Evolutionary conservation across 2,888 invertebrate species (phyloP).

Genomic region (Vannuccia rotundouncinata): DNA sequence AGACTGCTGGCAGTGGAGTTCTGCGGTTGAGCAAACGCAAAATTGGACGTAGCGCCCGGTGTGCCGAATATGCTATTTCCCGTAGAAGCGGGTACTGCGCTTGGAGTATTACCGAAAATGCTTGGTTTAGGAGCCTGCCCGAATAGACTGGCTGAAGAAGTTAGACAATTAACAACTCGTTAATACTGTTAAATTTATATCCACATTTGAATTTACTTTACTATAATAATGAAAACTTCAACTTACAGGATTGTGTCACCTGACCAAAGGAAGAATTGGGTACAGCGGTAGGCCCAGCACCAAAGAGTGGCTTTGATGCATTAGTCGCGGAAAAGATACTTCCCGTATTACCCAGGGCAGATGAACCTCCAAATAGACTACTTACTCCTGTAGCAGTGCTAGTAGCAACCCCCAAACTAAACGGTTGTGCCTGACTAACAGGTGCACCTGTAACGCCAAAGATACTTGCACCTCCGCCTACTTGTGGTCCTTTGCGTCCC

Average conservation of each 20-base stretch:
- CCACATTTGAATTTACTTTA: too few species aligned
- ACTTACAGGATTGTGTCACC: neutral
- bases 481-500: slow-evolving; percentile 70
- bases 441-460: slow-evolving; percentile 46
- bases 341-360: slow-evolving; percentile 47
- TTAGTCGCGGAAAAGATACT: slow-evolving; percentile 44
- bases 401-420: neutral
- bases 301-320: slow-evolving; percentile 40
- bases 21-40: neutral
- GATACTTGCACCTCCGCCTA: slow-evolving; percentile 40
- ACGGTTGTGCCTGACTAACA: slow-evolving; percentile 39
- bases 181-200: too few species aligned
- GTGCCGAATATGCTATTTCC: neutral
- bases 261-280: slow-evolving; percentile 27
- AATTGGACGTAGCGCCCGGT: neutral
- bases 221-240: too few species aligned
- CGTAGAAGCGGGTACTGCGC: neutral
- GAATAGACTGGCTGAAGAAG: neutral
- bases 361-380: slow-evolving; percentile 47
- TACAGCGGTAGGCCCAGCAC: slow-evolving; percentile 40
- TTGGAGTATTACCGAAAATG: neutral
- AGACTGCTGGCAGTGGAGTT: neutral
- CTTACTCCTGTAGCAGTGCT: slow-evolving; percentile 25
- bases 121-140: neutral
- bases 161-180: too few species aligned